A percentile compares a stretch with the other conserved stretches of the same genome.
Conservation (phyloP, 2,113 vertebrate genomes). For the Megalops atlanticus region DNA sequence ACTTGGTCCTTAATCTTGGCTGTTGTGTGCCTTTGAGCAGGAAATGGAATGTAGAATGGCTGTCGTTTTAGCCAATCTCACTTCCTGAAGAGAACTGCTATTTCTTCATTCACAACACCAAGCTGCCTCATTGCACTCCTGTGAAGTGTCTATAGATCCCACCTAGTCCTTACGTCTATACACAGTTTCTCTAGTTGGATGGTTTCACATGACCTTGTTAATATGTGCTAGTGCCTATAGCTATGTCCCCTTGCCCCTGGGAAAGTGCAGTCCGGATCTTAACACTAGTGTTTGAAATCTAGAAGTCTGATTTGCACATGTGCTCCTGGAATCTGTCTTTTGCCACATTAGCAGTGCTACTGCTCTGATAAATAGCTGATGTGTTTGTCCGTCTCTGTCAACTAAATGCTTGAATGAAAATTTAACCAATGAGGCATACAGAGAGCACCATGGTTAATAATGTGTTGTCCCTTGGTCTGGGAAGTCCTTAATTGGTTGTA, state of each 20-base stretch:
- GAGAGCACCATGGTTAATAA: too few species aligned
- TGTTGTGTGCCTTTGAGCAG: too few species aligned
- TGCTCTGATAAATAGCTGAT: not conserved
- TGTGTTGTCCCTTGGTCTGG: too few species aligned
- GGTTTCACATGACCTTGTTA: slow-evolving; percentile 15
- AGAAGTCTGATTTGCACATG: not conserved
- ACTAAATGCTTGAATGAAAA: too few species aligned
- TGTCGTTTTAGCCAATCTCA: too few species aligned
- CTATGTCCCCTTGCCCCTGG: not conserved
- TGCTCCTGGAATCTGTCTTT: not conserved
- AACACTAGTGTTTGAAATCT: not conserved
- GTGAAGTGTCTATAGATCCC: not conserved
- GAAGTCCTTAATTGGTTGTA: too few species aligned
- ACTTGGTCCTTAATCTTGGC: too few species aligned
- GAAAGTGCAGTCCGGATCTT: slow-evolving; percentile 5
- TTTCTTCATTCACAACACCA: not conserved
- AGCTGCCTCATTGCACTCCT: not conserved
- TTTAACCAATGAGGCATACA: too few species aligned
- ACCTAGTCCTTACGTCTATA: not conserved
- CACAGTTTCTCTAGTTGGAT: not conserved
- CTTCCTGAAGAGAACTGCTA: too few species aligned
- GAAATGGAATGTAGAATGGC: too few species aligned
- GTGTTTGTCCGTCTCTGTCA: not conserved
- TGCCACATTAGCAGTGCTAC: not conserved
- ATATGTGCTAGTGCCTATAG: not conserved